Evolutionary conservation across 2,797 vertebrate genomes (phyloP).

Genomic region (Danio jaintianensis): DNA sequence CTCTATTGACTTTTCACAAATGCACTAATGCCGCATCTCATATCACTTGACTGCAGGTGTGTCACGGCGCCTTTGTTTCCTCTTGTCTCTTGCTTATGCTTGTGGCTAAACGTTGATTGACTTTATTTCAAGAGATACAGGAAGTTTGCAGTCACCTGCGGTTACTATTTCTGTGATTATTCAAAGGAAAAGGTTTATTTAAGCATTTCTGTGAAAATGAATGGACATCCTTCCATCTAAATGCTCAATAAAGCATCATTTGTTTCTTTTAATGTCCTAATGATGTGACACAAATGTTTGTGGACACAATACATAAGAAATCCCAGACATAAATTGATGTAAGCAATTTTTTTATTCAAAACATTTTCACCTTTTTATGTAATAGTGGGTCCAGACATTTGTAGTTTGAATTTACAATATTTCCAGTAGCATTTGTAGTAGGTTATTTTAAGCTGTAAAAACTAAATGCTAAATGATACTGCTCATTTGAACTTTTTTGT

Average conservation of each 20-base stretch:
- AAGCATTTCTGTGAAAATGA: constrained; percentile 1
- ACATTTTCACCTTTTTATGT: too few species aligned
- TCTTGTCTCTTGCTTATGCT: constrained; percentile 29
- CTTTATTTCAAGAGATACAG: constrained; percentile 29
- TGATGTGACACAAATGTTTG: too few species aligned
- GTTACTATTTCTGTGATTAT: constrained; percentile 30
- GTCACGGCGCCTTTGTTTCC: constrained; percentile 24
- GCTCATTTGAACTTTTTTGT: too few species aligned
- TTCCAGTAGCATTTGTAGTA: too few species aligned
- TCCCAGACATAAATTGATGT: too few species aligned
- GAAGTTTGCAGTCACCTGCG: constrained; percentile 33
- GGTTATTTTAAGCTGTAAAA: too few species aligned
- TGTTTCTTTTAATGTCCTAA: not conserved
- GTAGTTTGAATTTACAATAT: too few species aligned
- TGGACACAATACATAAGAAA: too few species aligned
- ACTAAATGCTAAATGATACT: too few species aligned
- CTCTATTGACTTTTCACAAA: constrained; percentile 7
- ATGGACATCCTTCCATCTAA: constrained; percentile 11
- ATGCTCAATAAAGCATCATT: constrained; percentile 25
- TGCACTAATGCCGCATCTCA: constrained; percentile 12
- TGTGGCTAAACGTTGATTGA: constrained; percentile 20
- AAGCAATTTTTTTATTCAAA: too few species aligned
- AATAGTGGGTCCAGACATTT: too few species aligned
- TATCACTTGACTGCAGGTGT: constrained; percentile 6
- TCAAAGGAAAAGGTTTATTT: constrained; percentile 19